Base-by-base conservation (phyloP, 2,888 invertebrate genomes). In the Eutolmus rufibarbis region DNA sequence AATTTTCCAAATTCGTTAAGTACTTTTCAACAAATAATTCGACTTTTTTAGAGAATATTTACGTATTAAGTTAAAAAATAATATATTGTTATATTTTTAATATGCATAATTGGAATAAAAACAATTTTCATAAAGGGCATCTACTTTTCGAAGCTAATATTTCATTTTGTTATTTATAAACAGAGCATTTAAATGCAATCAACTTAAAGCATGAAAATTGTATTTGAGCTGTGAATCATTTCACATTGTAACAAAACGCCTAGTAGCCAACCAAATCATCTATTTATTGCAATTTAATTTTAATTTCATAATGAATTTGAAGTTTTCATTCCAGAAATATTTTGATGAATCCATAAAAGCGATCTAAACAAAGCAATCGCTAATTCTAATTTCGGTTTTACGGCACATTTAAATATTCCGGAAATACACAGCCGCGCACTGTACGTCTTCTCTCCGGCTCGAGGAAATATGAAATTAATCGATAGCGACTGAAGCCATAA, bases 401-500 rank as follows among this genome's bases (percentile, higher is more conserved):
- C 37, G 34, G 37, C 76, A 76, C 14, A 34, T 40, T 34, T 79
- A 79, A 23, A 51, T 79, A 28, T 79, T 51, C 79, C 79, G 79
- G 79, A 79, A 79, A 51, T 51, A 31, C 16, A 2, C 51, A 28
- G 51, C 74, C n/a, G 16, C 7, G 16, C 66, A 66, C 23, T 28
- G 28, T 66, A 66, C 66, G 66, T 66, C 46, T 79, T 79, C 12
- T 2, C 51, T 66, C 8, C n/a, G 31, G 3, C 8, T 31, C 51
- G 31, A 9, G 51, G 23, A 79, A 79, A 79, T 79, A 51, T 46
- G 51, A 79, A 79, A 79, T 79, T 51, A 31, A 79, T 79, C 79
- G 51, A 79, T 79, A 78, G 40, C 19, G 37, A 43, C 40, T 78
- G 79, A 79, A 79, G 79, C 79, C 79, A 79, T 46, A 51, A 51